Evolutionary conservation across 2,888 invertebrate genomes (phyloP), one percentile per base, ranked within the genome.

Genomic region (Apotomis betuletana): DNA sequence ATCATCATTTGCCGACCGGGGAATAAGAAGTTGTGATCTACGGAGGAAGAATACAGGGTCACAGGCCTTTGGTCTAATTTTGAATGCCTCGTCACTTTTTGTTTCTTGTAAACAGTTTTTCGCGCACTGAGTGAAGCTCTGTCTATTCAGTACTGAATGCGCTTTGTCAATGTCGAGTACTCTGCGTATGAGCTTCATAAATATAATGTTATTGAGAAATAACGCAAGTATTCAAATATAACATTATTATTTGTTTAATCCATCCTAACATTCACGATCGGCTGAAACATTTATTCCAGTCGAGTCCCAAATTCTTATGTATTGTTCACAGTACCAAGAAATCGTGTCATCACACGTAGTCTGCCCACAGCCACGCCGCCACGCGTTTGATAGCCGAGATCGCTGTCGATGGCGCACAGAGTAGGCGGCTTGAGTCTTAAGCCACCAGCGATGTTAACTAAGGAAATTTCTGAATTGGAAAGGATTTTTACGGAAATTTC

Each of bases 321-420:
- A 85, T 87, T 88, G 87, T 90, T 89, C 90, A 91, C 90, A 83
- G 79, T 78, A 80, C 79, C 81, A 80, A 83, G 82, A 80, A 82
- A 90, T 91, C 89, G 86, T 84, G 89, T 89, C 88, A 87, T 88
- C 87, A 87, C 88, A 89, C 88, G 89, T 89, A 87, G 79, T 77
- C 87, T 83, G 83, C 89, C 89, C 87, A 90, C 89, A 83, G 86
- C 79, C 83, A 83, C 82, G 81, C 89, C 83, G 86, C 79, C 83
- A 83, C 82, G 81, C 80, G 81, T 83, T 81, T 86, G 87, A 88
- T 87, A 87, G 81, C 80, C 80, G 82, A 86, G 85, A 89, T 85
- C 84, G 70, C 79, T 74, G 72, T 72, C 68, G 57, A 52, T 63
- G 63, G 13, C 54, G 38, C 44, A n/a, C 65, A 64, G 73, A 27